Percentiles rank a stretch among this genome's conserved stretches.
Evolutionary conservation across 2,113 vertebrate species (phyloP).

Genomic region (Microcebus griseorufus): DNA sequence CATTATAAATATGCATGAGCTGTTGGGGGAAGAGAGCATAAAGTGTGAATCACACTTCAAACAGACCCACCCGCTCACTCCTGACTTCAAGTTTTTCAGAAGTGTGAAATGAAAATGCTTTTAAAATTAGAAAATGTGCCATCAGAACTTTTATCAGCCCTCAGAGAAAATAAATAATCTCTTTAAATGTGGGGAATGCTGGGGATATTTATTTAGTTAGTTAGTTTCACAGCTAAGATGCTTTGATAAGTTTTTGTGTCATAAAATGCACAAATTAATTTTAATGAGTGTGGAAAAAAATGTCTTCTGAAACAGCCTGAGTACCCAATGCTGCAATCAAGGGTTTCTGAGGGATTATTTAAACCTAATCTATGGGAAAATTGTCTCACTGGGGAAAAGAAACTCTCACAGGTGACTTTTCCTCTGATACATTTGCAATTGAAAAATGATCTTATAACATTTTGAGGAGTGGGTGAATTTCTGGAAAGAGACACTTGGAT

Average conservation of each 20-base stretch:
- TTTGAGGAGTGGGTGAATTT: constrained; percentile 70
- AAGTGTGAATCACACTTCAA: constrained; percentile 89
- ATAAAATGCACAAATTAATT: constrained; percentile 78
- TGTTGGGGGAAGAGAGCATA: constrained; percentile 83
- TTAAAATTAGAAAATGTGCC: constrained; percentile 90
- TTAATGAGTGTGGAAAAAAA: constrained; percentile 77
- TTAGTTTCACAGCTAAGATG: constrained; percentile 80
- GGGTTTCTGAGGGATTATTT: constrained; percentile 71
- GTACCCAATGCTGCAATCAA: constrained; percentile 52
- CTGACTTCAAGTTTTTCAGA: constrained; percentile 87
- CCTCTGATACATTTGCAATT: constrained; percentile 69
- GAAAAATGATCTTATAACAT: constrained; percentile 65
- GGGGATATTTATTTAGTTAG: constrained; percentile 80
- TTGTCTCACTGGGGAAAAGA: constrained; percentile 59
- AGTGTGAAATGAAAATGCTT: constrained; percentile 86
- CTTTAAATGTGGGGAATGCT: constrained; percentile 81
- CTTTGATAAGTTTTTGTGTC: constrained; percentile 80
- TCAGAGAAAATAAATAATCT: constrained; percentile 87
- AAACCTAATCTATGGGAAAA: constrained; percentile 16
- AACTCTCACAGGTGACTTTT: constrained; percentile 52
- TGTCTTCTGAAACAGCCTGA: constrained; percentile 49
- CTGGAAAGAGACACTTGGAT: constrained; percentile 50
- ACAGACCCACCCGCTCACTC: constrained; percentile 87
- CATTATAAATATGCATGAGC: constrained; percentile 86
- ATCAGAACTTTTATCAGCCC: constrained; percentile 87